Evolutionary conservation across 2,888 invertebrate genomes (phyloP).

Genomic region (Cecidostiba fungosa): DNA sequence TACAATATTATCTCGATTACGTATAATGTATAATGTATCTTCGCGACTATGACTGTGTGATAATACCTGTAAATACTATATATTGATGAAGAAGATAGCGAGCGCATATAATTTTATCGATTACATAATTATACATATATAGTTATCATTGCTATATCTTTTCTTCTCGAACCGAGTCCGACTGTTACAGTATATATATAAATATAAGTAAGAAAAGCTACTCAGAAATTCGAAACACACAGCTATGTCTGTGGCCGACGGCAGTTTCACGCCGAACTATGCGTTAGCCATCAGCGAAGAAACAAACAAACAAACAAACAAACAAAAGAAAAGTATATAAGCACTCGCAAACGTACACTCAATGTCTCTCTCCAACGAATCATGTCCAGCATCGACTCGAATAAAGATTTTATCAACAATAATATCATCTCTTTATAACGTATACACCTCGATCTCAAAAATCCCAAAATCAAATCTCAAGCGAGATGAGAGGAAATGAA

Average conservation of each 20-base stretch:
- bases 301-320: not conserved
- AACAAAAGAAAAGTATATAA: slow-evolving; percentile 43
- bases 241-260: not conserved
- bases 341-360: slow-evolving; percentile 29
- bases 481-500: slow-evolving; percentile 27
- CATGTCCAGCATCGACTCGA: slow-evolving; percentile 59
- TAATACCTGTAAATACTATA: slow-evolving; percentile 74
- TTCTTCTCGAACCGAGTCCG: slow-evolving; percentile 45
- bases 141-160: slow-evolving; percentile 44
- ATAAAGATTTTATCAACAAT: slow-evolving; percentile 64
- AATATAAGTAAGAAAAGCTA: not conserved
- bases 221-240: not conserved
- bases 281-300: too few species aligned
- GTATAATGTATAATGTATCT: slow-evolving; percentile 36
- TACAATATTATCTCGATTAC: slow-evolving; percentile 53
- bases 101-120: slow-evolving; percentile 71
- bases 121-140: slow-evolving; percentile 56
- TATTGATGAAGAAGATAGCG: slow-evolving; percentile 65
- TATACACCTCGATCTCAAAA: slow-evolving; percentile 14
- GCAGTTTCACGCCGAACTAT: not conserved
- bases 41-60: slow-evolving; percentile 74
- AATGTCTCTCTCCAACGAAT: slow-evolving; percentile 46
- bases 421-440: slow-evolving; percentile 52
- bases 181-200: not conserved
- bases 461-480: slow-evolving; percentile 33